These are phyloP conservation scores for Bembecia ichneumoniformis DNA, from an alignment of 2,888 invertebrate species.

Conservation along the genomic window DNA sequence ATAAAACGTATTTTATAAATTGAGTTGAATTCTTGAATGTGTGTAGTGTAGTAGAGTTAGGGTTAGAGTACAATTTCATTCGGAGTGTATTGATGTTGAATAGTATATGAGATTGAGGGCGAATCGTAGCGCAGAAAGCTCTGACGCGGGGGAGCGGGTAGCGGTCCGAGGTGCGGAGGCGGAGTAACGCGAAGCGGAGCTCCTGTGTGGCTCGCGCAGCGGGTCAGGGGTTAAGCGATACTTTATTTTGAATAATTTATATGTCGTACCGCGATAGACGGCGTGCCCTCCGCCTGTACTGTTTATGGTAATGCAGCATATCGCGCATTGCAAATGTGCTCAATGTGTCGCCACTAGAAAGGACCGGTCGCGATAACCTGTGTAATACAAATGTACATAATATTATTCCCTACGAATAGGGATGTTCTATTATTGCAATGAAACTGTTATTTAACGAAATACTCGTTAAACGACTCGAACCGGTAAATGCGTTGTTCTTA, in stretches of 20 bases:
- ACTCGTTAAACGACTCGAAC: no score
- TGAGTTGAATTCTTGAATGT: no score
- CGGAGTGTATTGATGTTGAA: no score
- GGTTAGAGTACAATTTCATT: no score
- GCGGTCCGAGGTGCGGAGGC: conserved; percentile 14
- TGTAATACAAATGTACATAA: background rate
- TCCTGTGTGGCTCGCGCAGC: conserved; percentile 30
- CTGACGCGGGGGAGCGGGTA: background rate
- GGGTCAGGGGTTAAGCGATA: conserved; percentile 70
- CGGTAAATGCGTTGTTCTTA: no score
- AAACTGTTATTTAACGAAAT: no score
- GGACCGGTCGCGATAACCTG: conserved; percentile 26
- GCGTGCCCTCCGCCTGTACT: conserved; percentile 66
- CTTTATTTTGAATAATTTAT: conserved; percentile 74
- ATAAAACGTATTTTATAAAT: no score
- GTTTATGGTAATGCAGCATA: conserved; percentile 70
- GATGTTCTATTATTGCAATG: background rate
- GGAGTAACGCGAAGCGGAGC: conserved; percentile 11
- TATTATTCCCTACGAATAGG: background rate
- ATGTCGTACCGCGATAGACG: conserved; percentile 69
- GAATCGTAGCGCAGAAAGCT: background rate
- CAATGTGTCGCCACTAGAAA: conserved; percentile 64
- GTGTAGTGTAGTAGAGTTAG: no score
- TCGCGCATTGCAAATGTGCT: conserved; percentile 71
- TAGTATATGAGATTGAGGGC: no score